phyloP scores from a whole-genome alignment of 2,888 invertebrate genomes.

The Matsumyia berberina region DNA sequence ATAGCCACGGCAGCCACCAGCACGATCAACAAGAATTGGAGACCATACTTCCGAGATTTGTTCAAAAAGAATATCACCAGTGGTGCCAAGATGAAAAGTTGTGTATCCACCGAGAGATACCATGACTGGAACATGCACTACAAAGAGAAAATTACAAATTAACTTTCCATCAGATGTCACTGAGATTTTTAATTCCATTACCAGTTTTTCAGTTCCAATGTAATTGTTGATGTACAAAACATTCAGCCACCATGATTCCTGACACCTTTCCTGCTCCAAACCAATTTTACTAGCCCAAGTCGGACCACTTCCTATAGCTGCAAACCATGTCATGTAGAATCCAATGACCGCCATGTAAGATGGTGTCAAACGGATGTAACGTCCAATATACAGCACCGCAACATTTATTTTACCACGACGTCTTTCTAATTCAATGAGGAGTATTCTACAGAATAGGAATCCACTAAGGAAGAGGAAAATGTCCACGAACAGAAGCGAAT shows the following conservation, averaged over 20 bases:
- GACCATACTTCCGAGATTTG: constrained; percentile 87
- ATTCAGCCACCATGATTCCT: constrained; percentile 90
- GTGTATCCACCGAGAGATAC: constrained; percentile 87
- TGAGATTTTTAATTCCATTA: constrained; percentile 57
- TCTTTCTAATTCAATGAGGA: constrained; percentile 88
- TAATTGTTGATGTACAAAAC: constrained; percentile 91
- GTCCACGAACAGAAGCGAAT: constrained; percentile 90
- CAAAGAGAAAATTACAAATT: constrained; percentile 62
- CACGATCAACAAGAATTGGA: constrained; percentile 85
- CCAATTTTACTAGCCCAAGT: constrained; percentile 88
- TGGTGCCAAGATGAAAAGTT: constrained; percentile 88
- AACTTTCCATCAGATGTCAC: not conserved
- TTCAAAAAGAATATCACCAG: constrained; percentile 88
- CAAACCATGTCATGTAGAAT: constrained; percentile 90
- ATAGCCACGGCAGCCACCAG: constrained; percentile 85
- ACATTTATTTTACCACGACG: constrained; percentile 87
- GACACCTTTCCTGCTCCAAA: constrained; percentile 86
- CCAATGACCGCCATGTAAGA: constrained; percentile 89
- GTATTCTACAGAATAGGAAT: constrained; percentile 88
- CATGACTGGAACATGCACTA: constrained; percentile 86
- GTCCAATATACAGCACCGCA: constrained; percentile 86
- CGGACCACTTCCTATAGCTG: constrained; percentile 89
- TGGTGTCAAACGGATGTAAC: constrained; percentile 90
- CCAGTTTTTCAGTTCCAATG: constrained; percentile 86
- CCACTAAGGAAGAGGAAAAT: constrained; percentile 89